Base-by-base conservation (phyloP, 92 coral and sea anemone species). In the Porites evermanni region DNA sequence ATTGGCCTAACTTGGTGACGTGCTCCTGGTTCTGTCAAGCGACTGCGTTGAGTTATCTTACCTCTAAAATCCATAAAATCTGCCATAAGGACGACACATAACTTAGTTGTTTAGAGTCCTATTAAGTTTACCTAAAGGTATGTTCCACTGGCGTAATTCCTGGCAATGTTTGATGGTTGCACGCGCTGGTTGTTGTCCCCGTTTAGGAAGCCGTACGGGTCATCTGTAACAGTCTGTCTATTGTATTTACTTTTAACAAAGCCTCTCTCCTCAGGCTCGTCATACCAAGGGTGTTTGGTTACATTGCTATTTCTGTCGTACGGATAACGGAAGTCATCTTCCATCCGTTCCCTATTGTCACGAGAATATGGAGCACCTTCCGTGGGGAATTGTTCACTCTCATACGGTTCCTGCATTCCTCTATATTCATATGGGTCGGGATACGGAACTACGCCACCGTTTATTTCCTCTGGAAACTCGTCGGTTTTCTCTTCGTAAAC, bases 401-500 rank as follows among this genome's bases (percentile, higher is more conserved):
- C 80, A 21, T 73, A 23, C 54, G 87, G 79, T 56, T 73, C 44
- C 17, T 72, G 73, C 73, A 20, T 53, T 17, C 68, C 66, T 14
- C 78, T 47, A 80, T 83, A 53, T 51, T 72, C 80, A 64, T 83
- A 24, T 23, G 72, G 74, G 24, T 83, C 74, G 2, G 87, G 80
- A 52, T 64, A 74, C 16, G 79, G 72, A 17, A 51, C 13, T 8
- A 73, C 73, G 51, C 87, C 79, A 12, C 71, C 87, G 53, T 74
- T 74, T 38, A 83, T 50, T 73, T 74, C 87, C 53, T 83, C 80
- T 24, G 71, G 53, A 63, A 73, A 50, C 19, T 83, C 87, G 56
- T 83, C 87, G 7, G 86, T 60, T 58, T 70, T 70, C 71, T 81
- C 86, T 44, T 83, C 80, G 32, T 74, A 73, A 53, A 83, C 87